These are phyloP conservation scores for Heliconius hewitsoni DNA, from an alignment of 1,140 invertebrate genomes.

Conservation along the genomic window DNA sequence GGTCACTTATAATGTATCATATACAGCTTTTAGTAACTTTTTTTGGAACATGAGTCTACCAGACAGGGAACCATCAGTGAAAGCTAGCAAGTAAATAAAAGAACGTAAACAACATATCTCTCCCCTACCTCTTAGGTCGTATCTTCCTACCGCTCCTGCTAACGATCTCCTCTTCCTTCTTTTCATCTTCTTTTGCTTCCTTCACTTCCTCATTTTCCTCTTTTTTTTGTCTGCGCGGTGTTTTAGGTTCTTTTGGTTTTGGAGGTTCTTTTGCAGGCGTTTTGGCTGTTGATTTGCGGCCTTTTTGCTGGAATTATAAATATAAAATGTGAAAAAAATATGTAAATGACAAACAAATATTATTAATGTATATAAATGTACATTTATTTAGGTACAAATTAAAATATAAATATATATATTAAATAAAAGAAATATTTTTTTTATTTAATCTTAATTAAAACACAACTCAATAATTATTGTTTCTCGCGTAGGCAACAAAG, in stretches of 20 bases:
- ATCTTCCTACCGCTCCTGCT: constrained; percentile 89
- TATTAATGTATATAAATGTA: no score
- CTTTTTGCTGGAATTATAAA: constrained; percentile 47
- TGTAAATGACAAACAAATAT: background rate
- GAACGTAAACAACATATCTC: background rate
- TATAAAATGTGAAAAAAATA: background rate
- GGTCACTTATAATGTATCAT: no score
- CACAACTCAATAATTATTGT: no score
- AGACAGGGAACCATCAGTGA: no score
- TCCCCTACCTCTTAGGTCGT: constrained; percentile 84
- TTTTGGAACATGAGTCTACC: no score
- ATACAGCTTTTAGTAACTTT: no score
- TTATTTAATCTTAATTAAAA: no score
- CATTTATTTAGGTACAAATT: no score
- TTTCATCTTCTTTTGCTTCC: constrained; percentile 48
- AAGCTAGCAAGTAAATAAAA: background rate
- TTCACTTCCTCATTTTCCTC: constrained; percentile 52
- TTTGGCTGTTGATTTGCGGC: constrained; percentile 47
- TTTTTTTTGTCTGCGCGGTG: constrained; percentile 60
- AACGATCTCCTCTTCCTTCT: constrained; percentile 81
- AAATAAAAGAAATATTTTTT: no score
- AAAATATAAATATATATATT: no score
- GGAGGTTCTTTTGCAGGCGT: constrained; percentile 53
- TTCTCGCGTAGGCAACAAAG: no score
- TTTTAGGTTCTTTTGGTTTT: constrained; percentile 62